A percentile compares a stretch with the other conserved stretches of the same genome.
These are phyloP conservation scores for Drosophila sordidapex DNA, from an alignment of 2,888 invertebrate genomes.

Conservation along the genomic window DNA sequence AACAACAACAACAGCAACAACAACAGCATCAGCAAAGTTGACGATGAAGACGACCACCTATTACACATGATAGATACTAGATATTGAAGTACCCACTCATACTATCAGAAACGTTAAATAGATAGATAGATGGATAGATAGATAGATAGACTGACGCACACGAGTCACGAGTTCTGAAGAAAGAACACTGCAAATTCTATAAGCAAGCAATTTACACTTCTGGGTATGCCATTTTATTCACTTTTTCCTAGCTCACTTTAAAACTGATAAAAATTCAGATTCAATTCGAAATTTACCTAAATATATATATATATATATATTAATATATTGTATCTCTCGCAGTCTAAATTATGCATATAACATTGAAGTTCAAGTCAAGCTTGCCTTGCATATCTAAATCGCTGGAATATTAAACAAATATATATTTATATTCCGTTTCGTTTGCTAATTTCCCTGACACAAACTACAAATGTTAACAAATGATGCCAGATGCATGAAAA, in stretches of 20 bases:
- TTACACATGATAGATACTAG: constrained; percentile 57
- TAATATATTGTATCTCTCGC: not conserved
- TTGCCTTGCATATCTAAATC: not conserved
- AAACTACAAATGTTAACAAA: constrained; percentile 54
- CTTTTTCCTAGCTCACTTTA: not conserved
- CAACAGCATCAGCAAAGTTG: constrained; percentile 27
- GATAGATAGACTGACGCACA: constrained; percentile 27
- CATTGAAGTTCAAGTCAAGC: not conserved
- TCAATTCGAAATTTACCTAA: not conserved
- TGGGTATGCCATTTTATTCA: not conserved
- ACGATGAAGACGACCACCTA: constrained; percentile 56
- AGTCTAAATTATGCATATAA: not conserved
- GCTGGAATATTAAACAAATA: not conserved
- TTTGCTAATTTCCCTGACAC: constrained; percentile 5
- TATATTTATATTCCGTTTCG: constrained; percentile 4
- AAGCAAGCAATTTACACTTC: not conserved
- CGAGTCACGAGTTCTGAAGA: not conserved
- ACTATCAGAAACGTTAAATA: constrained; percentile 14
- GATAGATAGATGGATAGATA: constrained; percentile 4
- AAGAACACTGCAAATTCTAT: not conserved
- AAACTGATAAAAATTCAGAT: not conserved
- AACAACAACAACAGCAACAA: constrained; percentile 16
- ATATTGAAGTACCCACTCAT: constrained; percentile 46
- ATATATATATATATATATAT: not conserved
- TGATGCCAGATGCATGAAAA: constrained; percentile 59